Percentiles rank a stretch among this genome's conserved stretches.
phyloP scores from a whole-genome alignment of 2,888 invertebrate species.

The Protophormia terraenovae region DNA sequence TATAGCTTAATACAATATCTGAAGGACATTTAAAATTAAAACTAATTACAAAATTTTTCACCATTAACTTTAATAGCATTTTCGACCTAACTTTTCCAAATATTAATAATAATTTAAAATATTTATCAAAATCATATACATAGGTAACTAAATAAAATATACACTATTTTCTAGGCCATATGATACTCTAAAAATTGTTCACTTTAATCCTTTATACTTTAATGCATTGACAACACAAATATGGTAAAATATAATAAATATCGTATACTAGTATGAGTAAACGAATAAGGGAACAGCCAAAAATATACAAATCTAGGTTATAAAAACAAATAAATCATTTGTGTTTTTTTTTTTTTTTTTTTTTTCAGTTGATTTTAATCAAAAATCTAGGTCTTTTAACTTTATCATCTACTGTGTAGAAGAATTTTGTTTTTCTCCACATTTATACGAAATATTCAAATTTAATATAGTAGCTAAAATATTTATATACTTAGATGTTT shows the following conservation, averaged over 20 bases:
- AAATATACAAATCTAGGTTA: conserved; percentile 1
- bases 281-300: background rate
- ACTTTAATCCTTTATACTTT: background rate
- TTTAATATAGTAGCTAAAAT: conserved; percentile 30
- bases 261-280: background rate
- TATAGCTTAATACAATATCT: background rate
- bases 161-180: background rate
- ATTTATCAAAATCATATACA: background rate
- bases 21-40: background rate
- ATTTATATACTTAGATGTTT: background rate
- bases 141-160: background rate
- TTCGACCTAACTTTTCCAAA: background rate
- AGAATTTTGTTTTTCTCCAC: background rate
- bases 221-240: background rate
- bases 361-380: conserved; percentile 10
- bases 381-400: conserved; percentile 29
- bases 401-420: conserved; percentile 26
- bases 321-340: conserved; percentile 40
- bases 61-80: background rate
- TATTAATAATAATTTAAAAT: background rate
- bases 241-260: background rate
- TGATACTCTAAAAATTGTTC: background rate
- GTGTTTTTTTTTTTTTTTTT: background rate
- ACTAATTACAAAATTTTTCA: background rate
- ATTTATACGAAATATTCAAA: conserved; percentile 24